Evolutionary conservation across 2,888 invertebrate genomes (phyloP), one percentile per base, ranked within the genome.

Genomic region (Matsumyia berberina): DNA sequence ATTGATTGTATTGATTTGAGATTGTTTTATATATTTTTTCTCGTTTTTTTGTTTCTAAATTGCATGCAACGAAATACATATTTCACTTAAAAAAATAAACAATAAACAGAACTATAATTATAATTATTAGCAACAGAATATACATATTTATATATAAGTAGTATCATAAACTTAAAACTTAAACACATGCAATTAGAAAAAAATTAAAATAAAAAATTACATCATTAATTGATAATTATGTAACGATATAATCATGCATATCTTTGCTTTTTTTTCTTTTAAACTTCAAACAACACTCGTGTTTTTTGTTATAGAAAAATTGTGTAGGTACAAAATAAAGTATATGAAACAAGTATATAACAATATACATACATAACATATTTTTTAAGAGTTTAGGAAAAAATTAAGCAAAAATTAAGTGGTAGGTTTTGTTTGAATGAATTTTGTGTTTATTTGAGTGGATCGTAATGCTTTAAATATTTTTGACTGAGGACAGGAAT

Each of bases 151-250:
- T 60, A 72, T 49, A 31, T n/a, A 17, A 51, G 6, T 5, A 15
- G 5, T 53, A 39, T 39, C 7, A 51, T 64, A 57, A 62, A 77
- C 70, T 31, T 66, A 76, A 62, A 66, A 80, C 17, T 37, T 82
- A 60, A 70, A 73, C 67, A 67, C 82, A 83, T 83, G 82, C 82
- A 72, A 73, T 49, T 83, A 77, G 72, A 78, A 67, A 15, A 58
- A 15, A 35, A 42, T 24, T 11, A 17, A 49, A 51, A 6, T 31
- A 46, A 33, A 69, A 60, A 53, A 29, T 33, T 24, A 72, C 11
- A 57, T 64, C 29, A 12, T 24, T 37, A 19, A 39, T 29, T 31
- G n/a, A 15, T 31, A 31, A 12, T 24, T 19, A 46, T 19, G 9
- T 46, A 44, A 8, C 1, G 17, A 17, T 12, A 44, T 70, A 58